Evolutionary conservation across 2,113 vertebrate genomes (phyloP), one percentile per base, ranked within the genome.

Genomic region (Mugil cephalus): DNA sequence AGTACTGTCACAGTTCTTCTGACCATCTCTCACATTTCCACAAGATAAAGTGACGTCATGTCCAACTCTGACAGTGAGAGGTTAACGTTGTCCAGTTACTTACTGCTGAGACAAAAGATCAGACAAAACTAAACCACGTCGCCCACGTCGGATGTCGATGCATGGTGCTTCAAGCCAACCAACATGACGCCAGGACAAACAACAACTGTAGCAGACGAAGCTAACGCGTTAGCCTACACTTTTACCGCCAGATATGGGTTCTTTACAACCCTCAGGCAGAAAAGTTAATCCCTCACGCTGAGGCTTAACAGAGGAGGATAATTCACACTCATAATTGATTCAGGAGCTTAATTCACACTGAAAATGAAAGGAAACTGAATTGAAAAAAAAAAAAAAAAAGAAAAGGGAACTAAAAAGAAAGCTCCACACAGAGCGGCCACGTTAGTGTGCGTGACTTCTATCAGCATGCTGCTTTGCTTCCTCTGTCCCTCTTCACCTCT

Each of bases 251-350:
- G 35, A 59, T 70, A 11, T 7, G 35, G 34, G 19, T 24, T 45
- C 24, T 69, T 63, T 64, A 5, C 38, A 58, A 58, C 21, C 30
- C 52, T 10, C 13, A 70, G 39, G 42, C 24, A 43, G 34, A 35
- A 39, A 11, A 83, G 65, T 55, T 77, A 82, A 87, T 77, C 66
- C 70, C 38, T 39, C 24, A 68, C 51, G 65, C 4, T 46, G 63
- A 47, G 64, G 71, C 53, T 81, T 77, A 79, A 71, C 68, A 51
- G 38, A 64, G 18, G 45, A 77, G 64, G 61, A 54, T 79, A 62
- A 83, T 69, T 75, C 74, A 77, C 10, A 69, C 9, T 61, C 47
- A 55, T 79, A 82, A 87, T 71, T 83, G 58, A 85, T 87, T 72
- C 11, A 0, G 69, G 5, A 56, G 47, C 73, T 54, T 58, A 77